Evolutionary conservation across 2,113 vertebrate species (phyloP).

Genomic region (Psilopogon haemacephalus): DNA sequence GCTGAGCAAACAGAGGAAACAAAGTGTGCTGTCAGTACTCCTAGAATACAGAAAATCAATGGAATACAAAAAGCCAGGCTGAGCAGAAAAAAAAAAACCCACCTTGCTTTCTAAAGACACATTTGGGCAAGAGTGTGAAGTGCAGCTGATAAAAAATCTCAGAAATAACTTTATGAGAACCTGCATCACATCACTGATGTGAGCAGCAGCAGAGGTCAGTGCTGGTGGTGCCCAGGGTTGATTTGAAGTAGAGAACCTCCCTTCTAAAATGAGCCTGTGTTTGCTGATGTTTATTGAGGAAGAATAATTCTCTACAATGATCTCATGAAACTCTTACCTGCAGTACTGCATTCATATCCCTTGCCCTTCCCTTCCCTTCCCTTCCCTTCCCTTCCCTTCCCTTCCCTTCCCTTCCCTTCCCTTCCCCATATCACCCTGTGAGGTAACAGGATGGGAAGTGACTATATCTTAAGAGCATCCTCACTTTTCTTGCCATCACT

Average conservation of each 20-base stretch:
- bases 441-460: neutral
- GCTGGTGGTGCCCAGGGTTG: neutral
- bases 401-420: no score
- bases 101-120: neutral
- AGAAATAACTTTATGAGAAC: neutral
- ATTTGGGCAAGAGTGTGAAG: neutral
- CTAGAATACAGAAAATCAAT: neutral
- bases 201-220: neutral
- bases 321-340: no score
- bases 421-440: neutral
- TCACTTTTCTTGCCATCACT: neutral
- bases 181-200: rapidly evolving
- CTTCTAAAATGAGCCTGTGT: neutral
- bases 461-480: neutral
- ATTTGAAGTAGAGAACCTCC: neutral
- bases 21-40: neutral
- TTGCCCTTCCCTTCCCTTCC: no score
- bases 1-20: neutral
- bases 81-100: neutral
- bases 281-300: neutral
- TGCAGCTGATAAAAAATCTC: neutral
- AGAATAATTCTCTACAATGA: neutral
- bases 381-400: no score
- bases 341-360: no score
- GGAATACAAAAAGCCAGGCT: neutral